Conservation (phyloP, 2,113 vertebrate species). For the Orientallactaga bullata region DNA sequence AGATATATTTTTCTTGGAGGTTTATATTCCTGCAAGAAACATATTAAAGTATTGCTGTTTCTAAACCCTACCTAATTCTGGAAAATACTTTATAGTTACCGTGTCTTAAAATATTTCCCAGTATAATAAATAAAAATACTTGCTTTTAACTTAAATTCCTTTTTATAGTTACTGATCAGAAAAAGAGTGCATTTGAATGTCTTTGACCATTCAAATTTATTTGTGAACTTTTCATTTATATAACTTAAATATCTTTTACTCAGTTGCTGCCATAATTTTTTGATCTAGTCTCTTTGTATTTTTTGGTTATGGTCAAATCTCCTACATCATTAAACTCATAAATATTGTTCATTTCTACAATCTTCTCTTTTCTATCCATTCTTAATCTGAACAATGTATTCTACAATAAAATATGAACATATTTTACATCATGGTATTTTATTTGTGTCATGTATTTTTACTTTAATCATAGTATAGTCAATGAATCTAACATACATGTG, state of each 20-base stretch:
- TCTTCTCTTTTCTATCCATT: neutral
- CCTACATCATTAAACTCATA: neutral
- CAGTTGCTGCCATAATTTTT: neutral
- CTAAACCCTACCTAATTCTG: neutral
- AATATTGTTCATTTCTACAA: neutral
- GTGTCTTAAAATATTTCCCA: neutral
- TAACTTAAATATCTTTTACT: neutral
- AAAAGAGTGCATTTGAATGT: neutral
- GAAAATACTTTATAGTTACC: too few species aligned
- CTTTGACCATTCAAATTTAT: neutral
- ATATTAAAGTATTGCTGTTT: neutral
- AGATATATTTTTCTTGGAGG: neutral
- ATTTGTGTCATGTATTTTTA: neutral
- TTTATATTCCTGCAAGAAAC: neutral
- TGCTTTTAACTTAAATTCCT: neutral
- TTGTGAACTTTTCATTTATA: neutral
- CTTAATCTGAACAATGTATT: neutral
- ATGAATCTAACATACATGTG: too few species aligned
- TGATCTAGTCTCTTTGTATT: neutral
- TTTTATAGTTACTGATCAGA: neutral
- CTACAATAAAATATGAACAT: neutral
- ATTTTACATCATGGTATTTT: neutral
- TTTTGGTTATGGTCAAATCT: neutral
- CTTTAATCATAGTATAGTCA: neutral
- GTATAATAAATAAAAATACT: neutral